Base-by-base conservation (phyloP, 2,797 vertebrate genomes). In the Danio tinwini region DNA sequence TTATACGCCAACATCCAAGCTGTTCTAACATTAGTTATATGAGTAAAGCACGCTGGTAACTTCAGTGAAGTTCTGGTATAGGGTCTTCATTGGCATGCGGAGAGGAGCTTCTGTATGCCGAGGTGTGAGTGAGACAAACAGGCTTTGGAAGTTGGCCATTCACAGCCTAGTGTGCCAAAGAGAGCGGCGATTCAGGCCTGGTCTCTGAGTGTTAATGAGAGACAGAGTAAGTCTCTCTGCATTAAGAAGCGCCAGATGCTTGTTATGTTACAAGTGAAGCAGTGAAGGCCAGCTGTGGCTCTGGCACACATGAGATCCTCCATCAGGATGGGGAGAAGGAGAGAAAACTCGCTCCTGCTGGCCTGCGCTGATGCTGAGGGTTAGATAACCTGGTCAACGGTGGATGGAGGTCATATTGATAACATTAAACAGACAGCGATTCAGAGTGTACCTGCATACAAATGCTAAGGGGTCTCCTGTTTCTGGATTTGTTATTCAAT, bases 61-160 rank as follows among this genome's bases (percentile, higher is more conserved):
- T 63, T 59, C 11, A 69, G 17, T 42, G 21, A 42, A 78, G 76
- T 52, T 78, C n/a, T 63, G 40, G 50, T 63, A 29, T 55, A 71
- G 19, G 21, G 50, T 17, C 56, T 53, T 78, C 68, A 68, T 82
- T 84, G 71, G 82, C 82, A 81, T 81, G 74, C 80, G 40, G 70
- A 71, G 69, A 78, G 67, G 42, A 62, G 61, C 64, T 63, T 69
- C 76, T 61, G 65, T 70, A 61, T 67, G 42, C 55, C 37, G 82
- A 74, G 67, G 73, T 79, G 76, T 78, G 61, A 84, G 67, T 11
- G 63, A 84, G 82, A 83, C 85, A 82, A 86, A 86, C 83, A 76
- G 71, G 65, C 55, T 84, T 81, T 86, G 85, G 85, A 83, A 52
- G 58, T 17, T 40, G 40, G 70, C 83, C 85, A 86, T 59, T 83